Conservation (phyloP, 2,888 invertebrate species). For the Pristionchus mayeri region DNA sequence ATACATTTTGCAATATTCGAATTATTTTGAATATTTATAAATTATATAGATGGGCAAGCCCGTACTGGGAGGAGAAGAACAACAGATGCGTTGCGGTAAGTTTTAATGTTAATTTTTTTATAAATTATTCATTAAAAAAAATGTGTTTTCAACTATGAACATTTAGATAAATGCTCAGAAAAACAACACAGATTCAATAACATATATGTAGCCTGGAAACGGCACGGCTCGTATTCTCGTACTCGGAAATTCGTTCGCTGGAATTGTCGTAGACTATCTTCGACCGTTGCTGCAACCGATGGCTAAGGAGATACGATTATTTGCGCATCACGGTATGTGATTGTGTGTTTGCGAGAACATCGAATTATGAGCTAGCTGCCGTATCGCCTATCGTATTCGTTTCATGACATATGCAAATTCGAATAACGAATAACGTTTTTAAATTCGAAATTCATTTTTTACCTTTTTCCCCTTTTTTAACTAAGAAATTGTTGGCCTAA, state of each 20-base stretch:
- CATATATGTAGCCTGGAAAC: not conserved
- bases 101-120: not conserved
- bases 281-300: not conserved
- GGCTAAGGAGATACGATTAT: not conserved
- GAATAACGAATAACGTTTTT: too few relatives aligned
- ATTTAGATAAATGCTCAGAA: not conserved
- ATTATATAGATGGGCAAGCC: not conserved
- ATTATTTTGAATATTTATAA: too few relatives aligned
- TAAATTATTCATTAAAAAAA: not conserved
- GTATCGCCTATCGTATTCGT: not conserved
- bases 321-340: not conserved
- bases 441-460: not conserved
- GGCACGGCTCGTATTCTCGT: constrained; percentile 12
- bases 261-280: not conserved
- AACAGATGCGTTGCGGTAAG: not conserved
- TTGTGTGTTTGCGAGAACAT: not conserved
- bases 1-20: too few relatives aligned
- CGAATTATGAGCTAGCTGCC: not conserved
- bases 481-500: too few relatives aligned
- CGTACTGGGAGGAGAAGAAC: not conserved
- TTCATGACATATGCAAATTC: not conserved
- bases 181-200: not conserved
- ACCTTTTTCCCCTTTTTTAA: too few relatives aligned
- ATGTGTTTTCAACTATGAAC: not conserved
- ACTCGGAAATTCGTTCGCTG: not conserved